Evolutionary conservation across 2,797 vertebrate species (phyloP).

Genomic region (Cottoperca gobio): DNA sequence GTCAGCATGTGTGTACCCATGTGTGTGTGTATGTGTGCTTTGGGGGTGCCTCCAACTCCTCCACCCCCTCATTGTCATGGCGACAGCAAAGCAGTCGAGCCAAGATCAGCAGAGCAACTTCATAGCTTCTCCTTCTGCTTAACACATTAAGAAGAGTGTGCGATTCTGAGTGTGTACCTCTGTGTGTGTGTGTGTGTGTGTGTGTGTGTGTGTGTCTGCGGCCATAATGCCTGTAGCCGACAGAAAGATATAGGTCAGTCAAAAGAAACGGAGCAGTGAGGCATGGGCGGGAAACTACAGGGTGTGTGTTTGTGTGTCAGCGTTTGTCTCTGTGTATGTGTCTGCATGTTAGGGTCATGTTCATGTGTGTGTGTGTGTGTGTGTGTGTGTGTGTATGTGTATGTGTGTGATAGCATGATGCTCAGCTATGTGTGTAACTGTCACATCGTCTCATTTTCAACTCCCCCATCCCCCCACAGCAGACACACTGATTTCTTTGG

Average conservation of each 20-base stretch:
- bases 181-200: slow-evolving; percentile 6
- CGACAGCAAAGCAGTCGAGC: slow-evolving; percentile 69
- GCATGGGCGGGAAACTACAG: slow-evolving; percentile 18
- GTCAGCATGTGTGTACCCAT: slow-evolving; percentile 54
- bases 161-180: slow-evolving; percentile 17
- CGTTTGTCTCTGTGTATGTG: not conserved
- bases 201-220: slow-evolving; percentile 25
- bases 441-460: slow-evolving; percentile 50
- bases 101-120: slow-evolving; percentile 69
- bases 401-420: slow-evolving; percentile 8
- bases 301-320: slow-evolving; percentile 36
- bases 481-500: slow-evolving; percentile 21
- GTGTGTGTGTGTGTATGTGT: not conserved
- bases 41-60: slow-evolving; percentile 41
- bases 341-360: not conserved
- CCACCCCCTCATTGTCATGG: slow-evolving; percentile 74
- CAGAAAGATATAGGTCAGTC: slow-evolving; percentile 76
- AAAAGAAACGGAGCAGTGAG: slow-evolving; percentile 53
- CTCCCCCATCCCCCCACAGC: slow-evolving; percentile 28
- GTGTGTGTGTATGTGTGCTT: slow-evolving; percentile 42
- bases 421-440: slow-evolving; percentile 33
- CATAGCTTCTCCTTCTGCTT: slow-evolving; percentile 60
- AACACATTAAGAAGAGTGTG: slow-evolving; percentile 59
- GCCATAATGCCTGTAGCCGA: slow-evolving; percentile 41
- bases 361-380: not conserved